These are phyloP conservation scores for Zelostemma sp. DNA, from an alignment of 1,140 invertebrate species.

Conservation along the genomic window DNA sequence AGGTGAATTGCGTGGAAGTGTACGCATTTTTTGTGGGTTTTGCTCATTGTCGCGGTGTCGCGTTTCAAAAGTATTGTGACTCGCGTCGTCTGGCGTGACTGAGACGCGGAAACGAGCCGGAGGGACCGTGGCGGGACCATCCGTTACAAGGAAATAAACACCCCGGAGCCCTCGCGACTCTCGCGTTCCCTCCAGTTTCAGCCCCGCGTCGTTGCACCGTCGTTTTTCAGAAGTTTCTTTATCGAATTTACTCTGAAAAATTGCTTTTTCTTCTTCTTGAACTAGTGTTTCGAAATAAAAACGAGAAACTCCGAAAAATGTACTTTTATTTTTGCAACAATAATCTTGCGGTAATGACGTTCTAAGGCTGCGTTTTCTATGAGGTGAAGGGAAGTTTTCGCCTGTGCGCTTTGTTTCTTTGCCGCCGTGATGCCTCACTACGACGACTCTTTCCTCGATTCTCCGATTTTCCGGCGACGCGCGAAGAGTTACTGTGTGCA, in stretches of 20 bases:
- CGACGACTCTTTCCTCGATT: constrained; percentile 65
- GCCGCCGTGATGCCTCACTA: constrained; percentile 67
- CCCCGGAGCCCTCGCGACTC: constrained; percentile 15
- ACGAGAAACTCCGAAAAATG: no score
- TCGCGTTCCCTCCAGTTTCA: constrained; percentile 9
- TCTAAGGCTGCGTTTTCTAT: no score
- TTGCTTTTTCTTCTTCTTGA: no score
- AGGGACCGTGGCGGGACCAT: constrained; percentile 27
- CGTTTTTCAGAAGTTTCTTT: background rate
- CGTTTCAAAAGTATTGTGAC: constrained; percentile 16
- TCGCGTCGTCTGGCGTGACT: background rate
- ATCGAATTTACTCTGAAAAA: no score
- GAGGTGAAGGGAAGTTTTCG: no score
- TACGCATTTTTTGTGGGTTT: background rate
- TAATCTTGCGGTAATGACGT: no score
- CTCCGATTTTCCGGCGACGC: constrained; percentile 65
- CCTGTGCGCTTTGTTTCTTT: no score
- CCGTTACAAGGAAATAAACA: constrained; percentile 55
- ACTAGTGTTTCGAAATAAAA: no score
- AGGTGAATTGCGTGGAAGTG: background rate
- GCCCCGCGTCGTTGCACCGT: constrained; percentile 12
- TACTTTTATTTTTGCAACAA: no score
- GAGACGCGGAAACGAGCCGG: constrained; percentile 30
- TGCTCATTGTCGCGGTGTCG: constrained; percentile 7
- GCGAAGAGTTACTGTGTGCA: constrained; percentile 66